A percentile compares a stretch with the other conserved stretches of the same genome.
Evolutionary conservation across 2,113 vertebrate species (phyloP).

Genomic region (Megaleporinus macrocephalus): DNA sequence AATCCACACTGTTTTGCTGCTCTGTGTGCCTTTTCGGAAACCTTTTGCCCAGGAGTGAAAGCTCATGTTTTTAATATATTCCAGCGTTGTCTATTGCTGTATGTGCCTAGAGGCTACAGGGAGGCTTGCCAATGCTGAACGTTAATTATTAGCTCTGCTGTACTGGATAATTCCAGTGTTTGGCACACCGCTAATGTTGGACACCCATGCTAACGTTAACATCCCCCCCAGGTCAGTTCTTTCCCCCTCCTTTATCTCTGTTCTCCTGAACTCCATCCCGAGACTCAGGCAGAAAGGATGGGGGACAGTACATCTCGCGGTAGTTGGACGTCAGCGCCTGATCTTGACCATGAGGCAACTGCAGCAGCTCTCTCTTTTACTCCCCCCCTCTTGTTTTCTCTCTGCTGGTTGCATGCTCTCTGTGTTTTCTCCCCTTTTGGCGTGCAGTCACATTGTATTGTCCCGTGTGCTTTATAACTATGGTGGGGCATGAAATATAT

Average conservation of each 20-base stretch:
- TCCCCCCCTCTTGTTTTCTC: slow-evolving; percentile 38
- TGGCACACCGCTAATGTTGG: background rate
- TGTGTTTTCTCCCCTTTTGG: slow-evolving; percentile 38
- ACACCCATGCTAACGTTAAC: background rate
- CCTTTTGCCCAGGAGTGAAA: slow-evolving; percentile 28
- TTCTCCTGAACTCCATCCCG: background rate
- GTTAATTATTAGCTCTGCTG: slow-evolving; percentile 27
- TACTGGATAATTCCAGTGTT: slow-evolving; percentile 6
- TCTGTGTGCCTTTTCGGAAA: slow-evolving; percentile 9
- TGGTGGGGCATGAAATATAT: slow-evolving; percentile 49
- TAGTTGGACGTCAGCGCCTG: slow-evolving; percentile 51
- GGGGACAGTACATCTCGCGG: slow-evolving; percentile 43
- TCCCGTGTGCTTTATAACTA: slow-evolving; percentile 44
- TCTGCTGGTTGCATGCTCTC: slow-evolving; percentile 14
- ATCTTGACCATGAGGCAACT: slow-evolving; percentile 39
- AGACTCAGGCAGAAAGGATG: slow-evolving; percentile 20
- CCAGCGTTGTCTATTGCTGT: slow-evolving; percentile 4
- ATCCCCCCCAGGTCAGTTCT: background rate
- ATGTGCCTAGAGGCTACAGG: slow-evolving; percentile 25
- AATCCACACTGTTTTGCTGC: background rate
- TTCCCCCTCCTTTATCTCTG: background rate
- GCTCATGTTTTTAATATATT: slow-evolving; percentile 23
- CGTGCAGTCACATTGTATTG: slow-evolving; percentile 13
- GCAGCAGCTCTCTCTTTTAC: slow-evolving; percentile 29
- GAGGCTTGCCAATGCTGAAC: slow-evolving; percentile 3